phyloP scores from a whole-genome alignment of 2,888 invertebrate genomes.

The Archips crataeganus region DNA sequence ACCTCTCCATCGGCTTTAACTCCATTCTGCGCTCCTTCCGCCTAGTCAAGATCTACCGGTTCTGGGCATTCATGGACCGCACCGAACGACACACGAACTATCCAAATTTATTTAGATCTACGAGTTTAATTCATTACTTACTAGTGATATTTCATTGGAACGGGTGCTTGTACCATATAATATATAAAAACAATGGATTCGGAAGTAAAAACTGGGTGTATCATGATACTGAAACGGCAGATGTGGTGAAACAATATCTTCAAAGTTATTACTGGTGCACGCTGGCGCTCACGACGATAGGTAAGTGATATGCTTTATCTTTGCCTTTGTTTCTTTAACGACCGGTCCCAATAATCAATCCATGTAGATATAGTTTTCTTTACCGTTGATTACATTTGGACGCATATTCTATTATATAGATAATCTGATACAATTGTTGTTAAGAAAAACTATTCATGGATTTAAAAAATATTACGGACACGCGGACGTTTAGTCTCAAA shows the following conservation, averaged over 20 bases:
- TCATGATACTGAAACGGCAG: constrained; percentile 93
- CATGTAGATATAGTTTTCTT: no score
- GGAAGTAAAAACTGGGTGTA: constrained; percentile 97
- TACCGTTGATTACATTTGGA: no score
- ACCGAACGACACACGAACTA: constrained; percentile 99
- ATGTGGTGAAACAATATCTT: constrained; percentile 97
- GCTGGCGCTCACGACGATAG: constrained; percentile 97
- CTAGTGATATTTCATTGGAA: constrained; percentile 99
- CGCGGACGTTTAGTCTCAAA: no score
- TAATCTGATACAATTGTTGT: no score
- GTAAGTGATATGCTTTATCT: constrained; percentile 75
- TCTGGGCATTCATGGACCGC: constrained; percentile 99
- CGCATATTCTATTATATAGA: no score
- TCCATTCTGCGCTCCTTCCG: constrained; percentile 98
- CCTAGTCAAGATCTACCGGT: constrained; percentile 98
- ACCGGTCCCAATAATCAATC: no score
- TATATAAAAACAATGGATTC: constrained; percentile 97
- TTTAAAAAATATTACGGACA: no score
- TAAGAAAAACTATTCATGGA: no score
- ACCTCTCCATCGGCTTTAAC: constrained; percentile 98
- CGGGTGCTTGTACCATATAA: constrained; percentile 98
- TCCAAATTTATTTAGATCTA: constrained; percentile 97
- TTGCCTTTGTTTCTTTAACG: constrained; percentile 28
- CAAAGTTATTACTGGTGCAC: constrained; percentile 99
- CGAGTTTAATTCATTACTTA: constrained; percentile 97